Percentiles rank a stretch among this genome's conserved stretches.
These are phyloP conservation scores for Sceloporus tristichus DNA, from an alignment of 2,113 vertebrate genomes.

Conservation along the genomic window DNA sequence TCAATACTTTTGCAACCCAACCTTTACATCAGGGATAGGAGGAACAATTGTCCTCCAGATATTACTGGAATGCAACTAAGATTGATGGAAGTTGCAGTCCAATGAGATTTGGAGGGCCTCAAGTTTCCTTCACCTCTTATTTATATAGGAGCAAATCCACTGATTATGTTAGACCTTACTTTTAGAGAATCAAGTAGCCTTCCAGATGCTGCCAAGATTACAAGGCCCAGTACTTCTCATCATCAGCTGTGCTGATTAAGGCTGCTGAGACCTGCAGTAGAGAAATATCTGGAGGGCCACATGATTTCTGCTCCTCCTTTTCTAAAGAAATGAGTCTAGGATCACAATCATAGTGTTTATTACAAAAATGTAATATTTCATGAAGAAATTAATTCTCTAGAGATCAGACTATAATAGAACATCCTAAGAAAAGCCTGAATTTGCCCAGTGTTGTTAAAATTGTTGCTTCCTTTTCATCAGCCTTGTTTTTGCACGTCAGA, in stretches of 20 bases:
- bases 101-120: background rate
- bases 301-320: background rate
- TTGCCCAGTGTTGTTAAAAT: conserved; percentile 7
- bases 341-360: background rate
- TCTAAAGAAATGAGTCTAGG: conserved; percentile 15
- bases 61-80: background rate
- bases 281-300: no score
- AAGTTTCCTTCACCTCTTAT: background rate
- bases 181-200: no score
- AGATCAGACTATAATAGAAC: background rate
- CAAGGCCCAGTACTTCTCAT: no score
- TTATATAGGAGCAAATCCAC: background rate
- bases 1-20: conserved; percentile 26
- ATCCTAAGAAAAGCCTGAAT: conserved; percentile 16
- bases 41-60: background rate
- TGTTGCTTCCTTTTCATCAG: conserved; percentile 32
- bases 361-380: conserved; percentile 19
- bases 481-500: conserved; percentile 34
- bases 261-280: no score
- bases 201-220: no score
- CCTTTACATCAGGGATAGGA: background rate
- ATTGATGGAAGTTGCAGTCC: background rate
- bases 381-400: background rate
- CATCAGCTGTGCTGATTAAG: no score
- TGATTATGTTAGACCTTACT: background rate